A percentile compares a stretch with the other conserved stretches of the same genome.
These are phyloP conservation scores for Chrysomallon squamiferum DNA, from an alignment of 1,140 invertebrate genomes.

Conservation along the genomic window DNA sequence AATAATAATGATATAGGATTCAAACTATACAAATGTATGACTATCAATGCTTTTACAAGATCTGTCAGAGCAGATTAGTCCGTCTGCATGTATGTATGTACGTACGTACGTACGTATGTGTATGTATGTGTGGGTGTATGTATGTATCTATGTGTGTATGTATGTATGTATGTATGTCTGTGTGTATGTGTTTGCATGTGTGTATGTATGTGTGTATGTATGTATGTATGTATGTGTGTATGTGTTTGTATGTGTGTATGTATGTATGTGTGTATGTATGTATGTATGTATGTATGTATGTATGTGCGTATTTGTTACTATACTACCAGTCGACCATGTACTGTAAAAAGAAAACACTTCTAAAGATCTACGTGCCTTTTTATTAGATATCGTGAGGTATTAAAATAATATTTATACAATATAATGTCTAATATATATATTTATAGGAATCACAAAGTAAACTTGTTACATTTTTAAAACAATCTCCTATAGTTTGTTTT, in stretches of 20 bases:
- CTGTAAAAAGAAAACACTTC: background rate
- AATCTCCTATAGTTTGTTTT: too few species aligned
- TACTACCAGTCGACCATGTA: too few species aligned
- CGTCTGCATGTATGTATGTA: background rate
- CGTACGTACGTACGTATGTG: background rate
- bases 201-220: background rate
- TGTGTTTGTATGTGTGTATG: background rate
- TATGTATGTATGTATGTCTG: background rate
- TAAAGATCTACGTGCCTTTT: background rate
- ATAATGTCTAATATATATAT: background rate
- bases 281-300: background rate
- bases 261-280: background rate
- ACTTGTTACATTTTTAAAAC: background rate
- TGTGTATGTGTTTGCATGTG: background rate
- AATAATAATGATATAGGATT: too few species aligned
- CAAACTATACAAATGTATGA: too few species aligned
- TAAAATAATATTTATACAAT: background rate
- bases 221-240: background rate
- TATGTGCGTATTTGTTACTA: too few species aligned
- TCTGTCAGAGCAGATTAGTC: background rate
- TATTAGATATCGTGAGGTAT: background rate
- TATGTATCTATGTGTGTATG: background rate
- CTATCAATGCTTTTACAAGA: too few species aligned
- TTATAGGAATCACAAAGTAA: background rate
- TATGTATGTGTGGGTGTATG: background rate